Base-by-base conservation (phyloP, 2,888 invertebrate genomes). In the Morpho achilles region DNA sequence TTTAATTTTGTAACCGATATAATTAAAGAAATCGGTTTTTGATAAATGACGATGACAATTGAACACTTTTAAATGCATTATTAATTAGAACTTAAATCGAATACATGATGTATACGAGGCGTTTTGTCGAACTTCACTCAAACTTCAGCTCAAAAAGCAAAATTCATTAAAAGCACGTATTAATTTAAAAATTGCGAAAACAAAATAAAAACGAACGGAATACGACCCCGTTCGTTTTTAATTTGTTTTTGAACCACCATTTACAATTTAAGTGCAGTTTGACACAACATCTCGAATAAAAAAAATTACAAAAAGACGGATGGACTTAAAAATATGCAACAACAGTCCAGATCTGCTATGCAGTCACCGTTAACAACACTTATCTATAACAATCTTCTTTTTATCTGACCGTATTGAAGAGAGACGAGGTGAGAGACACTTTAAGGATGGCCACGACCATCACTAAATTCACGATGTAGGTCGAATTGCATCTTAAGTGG, bases 401-500 rank as follows among this genome's bases (percentile, higher is more conserved):
- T 87, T 90, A 90, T 90, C 88, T 90, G 83, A 90, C 88, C 73
- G 86, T 85, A 78, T 90, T 89, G 89, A 88, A 88, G 83, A 89
- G 84, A 61, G 89, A 88, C 69, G 90, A 90, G 61, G 89, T 80
- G 75, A 90, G 86, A 65, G 89, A 87, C 72, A 89, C 88, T 79
- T 90, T 90, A 73, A 90, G 83, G 73, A 90, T 90, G 72, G 90
- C 89, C 70, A 89, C 87, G 56, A 90, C 90, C 90, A 90, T 89
- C 75, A 90, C 87, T 68, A 90, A 80, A 79, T 90, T 89, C 77
- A 90, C 90, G 81, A 90, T 90, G 89, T 90, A 88, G 84, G 89
- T 90, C 89, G 90, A 89, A 89, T 90, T 90, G 90, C 90, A 89
- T 88, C 90, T 90, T 88, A 90, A 89, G 84, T 89, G 83, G 84